These are phyloP conservation scores for Asbolus verrucosus DNA, from an alignment of 1,140 invertebrate species.

Conservation along the genomic window DNA sequence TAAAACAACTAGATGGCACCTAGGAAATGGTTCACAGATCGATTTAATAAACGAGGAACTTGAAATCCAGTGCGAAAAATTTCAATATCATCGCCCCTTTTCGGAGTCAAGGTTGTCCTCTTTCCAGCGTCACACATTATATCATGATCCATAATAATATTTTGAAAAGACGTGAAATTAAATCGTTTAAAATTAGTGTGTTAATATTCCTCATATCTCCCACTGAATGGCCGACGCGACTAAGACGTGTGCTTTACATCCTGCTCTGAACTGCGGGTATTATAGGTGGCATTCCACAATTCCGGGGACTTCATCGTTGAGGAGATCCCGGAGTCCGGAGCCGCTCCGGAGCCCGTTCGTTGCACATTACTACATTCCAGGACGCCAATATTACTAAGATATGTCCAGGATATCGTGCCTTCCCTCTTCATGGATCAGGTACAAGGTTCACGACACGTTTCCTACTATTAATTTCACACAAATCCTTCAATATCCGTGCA, in stretches of 20 bases:
- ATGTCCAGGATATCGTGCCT: slow-evolving; percentile 46
- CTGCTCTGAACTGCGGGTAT: slow-evolving; percentile 43
- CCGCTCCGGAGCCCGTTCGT: slow-evolving; percentile 41
- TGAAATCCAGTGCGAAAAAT: slow-evolving; percentile 19
- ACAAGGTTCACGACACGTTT: slow-evolving; percentile 39
- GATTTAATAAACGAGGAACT: no score
- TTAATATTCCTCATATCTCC: slow-evolving; percentile 35
- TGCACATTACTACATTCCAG: slow-evolving; percentile 62
- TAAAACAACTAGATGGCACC: no score
- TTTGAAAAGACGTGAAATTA: slow-evolving; percentile 1
- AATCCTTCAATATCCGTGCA: slow-evolving; percentile 25
- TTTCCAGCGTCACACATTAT: slow-evolving; percentile 7
- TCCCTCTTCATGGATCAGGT: slow-evolving; percentile 36
- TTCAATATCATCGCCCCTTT: slow-evolving; percentile 12
- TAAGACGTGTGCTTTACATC: slow-evolving; percentile 37
- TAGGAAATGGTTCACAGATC: no score
- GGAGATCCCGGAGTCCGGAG: slow-evolving; percentile 44
- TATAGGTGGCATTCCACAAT: slow-evolving; percentile 60
- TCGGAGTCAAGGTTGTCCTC: background rate
- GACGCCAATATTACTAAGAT: slow-evolving; percentile 59
- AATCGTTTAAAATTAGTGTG: slow-evolving; percentile 39
- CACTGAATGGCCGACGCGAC: slow-evolving; percentile 25
- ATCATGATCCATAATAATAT: slow-evolving; percentile 31
- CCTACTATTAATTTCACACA: slow-evolving; percentile 40
- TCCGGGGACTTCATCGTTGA: slow-evolving; percentile 53